phyloP scores from a whole-genome alignment of 2,888 invertebrate genomes.

The Scaeva pyrastri region DNA sequence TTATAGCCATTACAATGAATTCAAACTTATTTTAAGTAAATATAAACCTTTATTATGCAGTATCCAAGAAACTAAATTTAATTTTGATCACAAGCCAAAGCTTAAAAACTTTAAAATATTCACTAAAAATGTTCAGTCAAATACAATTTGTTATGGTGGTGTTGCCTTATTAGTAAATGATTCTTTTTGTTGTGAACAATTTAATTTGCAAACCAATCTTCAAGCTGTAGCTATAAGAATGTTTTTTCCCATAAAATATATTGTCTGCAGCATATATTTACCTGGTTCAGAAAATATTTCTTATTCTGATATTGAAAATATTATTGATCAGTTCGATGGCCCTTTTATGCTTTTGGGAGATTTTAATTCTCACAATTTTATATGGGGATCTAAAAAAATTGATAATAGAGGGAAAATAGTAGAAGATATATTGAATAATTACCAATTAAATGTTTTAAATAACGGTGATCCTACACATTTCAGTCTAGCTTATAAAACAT shows the following conservation, averaged over 20 bases:
- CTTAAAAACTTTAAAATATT: constrained; percentile 14
- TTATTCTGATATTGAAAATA: constrained; percentile 3
- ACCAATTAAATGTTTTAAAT: constrained; percentile 25
- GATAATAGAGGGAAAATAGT: constrained; percentile 11
- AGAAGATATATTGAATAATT: constrained; percentile 10
- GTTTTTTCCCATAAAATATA: constrained; percentile 18
- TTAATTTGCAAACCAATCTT: too few relatives aligned
- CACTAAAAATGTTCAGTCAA: too few relatives aligned
- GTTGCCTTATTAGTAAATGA: too few relatives aligned
- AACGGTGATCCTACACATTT: constrained; percentile 25
- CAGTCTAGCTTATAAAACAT: constrained; percentile 3
- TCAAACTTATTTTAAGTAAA: constrained; percentile 43
- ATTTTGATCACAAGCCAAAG: constrained; percentile 6
- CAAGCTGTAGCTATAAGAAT: constrained; percentile 28
- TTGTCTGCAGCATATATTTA: constrained; percentile 32
- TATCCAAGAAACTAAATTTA: constrained; percentile 25
- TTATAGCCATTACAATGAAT: constrained; percentile 42
- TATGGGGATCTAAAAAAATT: constrained; percentile 13
- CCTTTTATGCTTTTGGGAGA: constrained; percentile 7
- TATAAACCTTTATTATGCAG: constrained; percentile 43
- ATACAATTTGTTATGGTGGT: too few relatives aligned
- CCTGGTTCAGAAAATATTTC: constrained; percentile 1
- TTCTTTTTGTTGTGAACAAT: too few relatives aligned
- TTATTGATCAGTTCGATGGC: background rate
- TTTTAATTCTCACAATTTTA: background rate